These are phyloP conservation scores for Panthera leo DNA, from an alignment of 2,113 vertebrate species.

Conservation along the genomic window DNA sequence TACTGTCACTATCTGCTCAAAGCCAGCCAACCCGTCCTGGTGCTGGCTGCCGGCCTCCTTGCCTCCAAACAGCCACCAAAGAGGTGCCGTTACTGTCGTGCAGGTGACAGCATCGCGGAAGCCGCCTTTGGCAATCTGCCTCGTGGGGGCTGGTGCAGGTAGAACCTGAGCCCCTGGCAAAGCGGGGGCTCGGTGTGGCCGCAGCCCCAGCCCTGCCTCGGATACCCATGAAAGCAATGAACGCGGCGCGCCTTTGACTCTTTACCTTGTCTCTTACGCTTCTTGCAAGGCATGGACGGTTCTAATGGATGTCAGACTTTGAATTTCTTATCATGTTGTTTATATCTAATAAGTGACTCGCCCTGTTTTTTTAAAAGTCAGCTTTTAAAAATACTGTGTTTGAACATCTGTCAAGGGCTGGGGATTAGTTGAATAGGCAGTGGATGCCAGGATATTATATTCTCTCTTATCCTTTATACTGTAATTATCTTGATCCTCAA, in stretches of 20 bases:
- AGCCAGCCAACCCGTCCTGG: not conserved
- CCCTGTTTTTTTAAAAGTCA: slow-evolving; percentile 71
- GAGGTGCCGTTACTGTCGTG: rapidly evolving
- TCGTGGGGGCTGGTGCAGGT: not conserved
- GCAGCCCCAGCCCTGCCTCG: not conserved
- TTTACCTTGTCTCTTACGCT: slow-evolving; percentile 32
- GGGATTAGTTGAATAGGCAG: slow-evolving; percentile 82
- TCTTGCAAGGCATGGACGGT: slow-evolving; percentile 36
- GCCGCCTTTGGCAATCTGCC: not conserved
- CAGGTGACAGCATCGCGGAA: not conserved
- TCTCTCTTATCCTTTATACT: slow-evolving; percentile 82
- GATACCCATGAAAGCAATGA: not conserved
- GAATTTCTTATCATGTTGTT: slow-evolving; percentile 76
- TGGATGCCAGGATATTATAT: slow-evolving; percentile 80
- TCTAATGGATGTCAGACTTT: slow-evolving; percentile 61
- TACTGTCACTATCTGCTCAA: not conserved
- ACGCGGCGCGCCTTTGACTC: not conserved
- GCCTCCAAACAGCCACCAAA: not conserved
- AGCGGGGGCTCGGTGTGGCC: not conserved
- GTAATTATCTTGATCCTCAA: slow-evolving; percentile 85
- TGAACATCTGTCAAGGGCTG: slow-evolving; percentile 82
- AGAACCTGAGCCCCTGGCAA: not conserved
- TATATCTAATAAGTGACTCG: slow-evolving; percentile 79
- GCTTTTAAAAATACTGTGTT: slow-evolving; percentile 82
- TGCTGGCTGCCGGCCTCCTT: not conserved